phyloP scores from a whole-genome alignment of 2,797 vertebrate species.

The Sebastes aleutianus region DNA sequence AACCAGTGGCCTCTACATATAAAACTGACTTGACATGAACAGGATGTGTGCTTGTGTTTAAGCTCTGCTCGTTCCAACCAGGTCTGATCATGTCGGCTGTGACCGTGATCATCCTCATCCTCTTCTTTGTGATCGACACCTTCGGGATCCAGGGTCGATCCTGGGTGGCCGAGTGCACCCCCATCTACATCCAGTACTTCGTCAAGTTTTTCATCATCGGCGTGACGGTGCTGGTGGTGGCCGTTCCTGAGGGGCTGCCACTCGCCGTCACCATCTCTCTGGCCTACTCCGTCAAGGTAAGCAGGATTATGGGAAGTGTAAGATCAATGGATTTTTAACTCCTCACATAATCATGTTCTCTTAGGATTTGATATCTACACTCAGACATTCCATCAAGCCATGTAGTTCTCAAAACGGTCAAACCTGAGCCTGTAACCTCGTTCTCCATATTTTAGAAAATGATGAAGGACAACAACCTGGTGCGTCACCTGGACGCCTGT shows the following conservation, averaged over 20 bases:
- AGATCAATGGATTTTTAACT: background rate
- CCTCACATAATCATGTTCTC: background rate
- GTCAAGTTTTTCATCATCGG: slow-evolving; percentile 99
- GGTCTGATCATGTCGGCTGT: slow-evolving; percentile 96
- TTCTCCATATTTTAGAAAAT: slow-evolving; percentile 88
- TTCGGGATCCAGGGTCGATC: slow-evolving; percentile 85
- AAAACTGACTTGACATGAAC: background rate
- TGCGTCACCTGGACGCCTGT: slow-evolving; percentile 95
- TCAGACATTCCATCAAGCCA: background rate
- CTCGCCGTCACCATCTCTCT: slow-evolving; percentile 97
- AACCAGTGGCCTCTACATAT: background rate
- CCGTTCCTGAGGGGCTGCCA: slow-evolving; percentile 95
- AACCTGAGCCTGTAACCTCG: background rate
- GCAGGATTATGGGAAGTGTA: background rate
- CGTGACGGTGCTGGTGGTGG: slow-evolving; percentile 95
- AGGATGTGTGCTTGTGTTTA: background rate
- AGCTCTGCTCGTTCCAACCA: slow-evolving; percentile 46
- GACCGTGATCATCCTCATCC: slow-evolving; percentile 94
- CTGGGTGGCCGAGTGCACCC: slow-evolving; percentile 91
- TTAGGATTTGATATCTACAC: background rate
- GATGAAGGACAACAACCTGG: slow-evolving; percentile 99
- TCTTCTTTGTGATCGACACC: slow-evolving; percentile 94
- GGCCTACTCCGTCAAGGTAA: slow-evolving; percentile 97
- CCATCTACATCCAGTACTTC: slow-evolving; percentile 97
- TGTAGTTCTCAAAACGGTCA: background rate